Conservation (phyloP, 1,140 invertebrate species). For the Dendrolimus kikuchii region DNA sequence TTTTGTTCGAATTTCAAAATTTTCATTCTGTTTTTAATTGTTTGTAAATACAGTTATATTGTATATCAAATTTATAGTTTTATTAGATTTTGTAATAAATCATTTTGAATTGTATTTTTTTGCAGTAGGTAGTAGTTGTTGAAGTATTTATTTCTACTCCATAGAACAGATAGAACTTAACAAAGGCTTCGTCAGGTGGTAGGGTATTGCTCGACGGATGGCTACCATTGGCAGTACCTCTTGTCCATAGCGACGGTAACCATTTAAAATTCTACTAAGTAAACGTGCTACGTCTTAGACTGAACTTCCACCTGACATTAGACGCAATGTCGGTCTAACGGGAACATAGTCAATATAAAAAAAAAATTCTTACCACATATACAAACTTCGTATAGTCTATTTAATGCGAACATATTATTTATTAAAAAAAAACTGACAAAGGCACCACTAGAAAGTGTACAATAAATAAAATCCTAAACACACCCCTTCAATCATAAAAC, state of each 20-base stretch:
- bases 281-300: slow-evolving; percentile 60
- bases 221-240: too few relatives aligned
- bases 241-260: too few relatives aligned
- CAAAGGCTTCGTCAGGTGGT: too few relatives aligned
- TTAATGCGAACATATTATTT: slow-evolving; percentile 11
- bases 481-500: too few relatives aligned
- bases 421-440: too few relatives aligned
- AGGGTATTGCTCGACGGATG: too few relatives aligned
- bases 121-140: background rate
- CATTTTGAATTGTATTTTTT: slow-evolving; percentile 6
- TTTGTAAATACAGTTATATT: slow-evolving; percentile 36
- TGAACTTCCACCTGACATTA: slow-evolving; percentile 41
- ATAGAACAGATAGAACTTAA: too few relatives aligned
- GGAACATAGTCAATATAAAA: slow-evolving; percentile 5
- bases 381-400: slow-evolving; percentile 55
- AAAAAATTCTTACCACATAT: slow-evolving; percentile 61
- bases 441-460: too few relatives aligned
- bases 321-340: background rate
- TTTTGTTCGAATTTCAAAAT: slow-evolving; percentile 24
- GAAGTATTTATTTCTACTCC: too few relatives aligned
- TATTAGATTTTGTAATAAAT: slow-evolving; percentile 1
- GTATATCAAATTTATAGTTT: slow-evolving; percentile 1
- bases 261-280: too few relatives aligned
- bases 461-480: too few relatives aligned
- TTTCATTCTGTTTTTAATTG: slow-evolving; percentile 41